Evolutionary conservation across 2,113 vertebrate genomes (phyloP), one percentile per base, ranked within the genome.

Genomic region (Nycticryphes semicollaris): DNA sequence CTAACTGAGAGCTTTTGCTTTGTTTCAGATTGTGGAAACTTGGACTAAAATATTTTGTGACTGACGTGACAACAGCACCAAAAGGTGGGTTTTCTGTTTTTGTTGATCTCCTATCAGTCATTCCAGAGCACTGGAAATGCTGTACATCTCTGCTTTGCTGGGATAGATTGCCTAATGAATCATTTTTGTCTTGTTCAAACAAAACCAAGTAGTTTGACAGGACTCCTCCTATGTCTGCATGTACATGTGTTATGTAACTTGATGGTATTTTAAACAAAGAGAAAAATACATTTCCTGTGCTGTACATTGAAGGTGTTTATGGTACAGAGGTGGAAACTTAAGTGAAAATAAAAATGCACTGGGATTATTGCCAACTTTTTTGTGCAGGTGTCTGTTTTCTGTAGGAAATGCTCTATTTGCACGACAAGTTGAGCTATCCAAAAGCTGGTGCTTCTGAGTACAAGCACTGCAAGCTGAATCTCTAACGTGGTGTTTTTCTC

Each of bases 1-100:
- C 75, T 97, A 82, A 97, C 57, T 12, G 35, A 64, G 28, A 54
- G 16, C 7, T 95, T 96, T 80, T 56, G 45, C 73, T 97, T 92
- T 94, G 48, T 98, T 98, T 96, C 88, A 98, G 98, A 69, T 83
- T 96, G 89, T 77, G 89, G 92, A 95, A 94, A 91, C 76, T 78
- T 85, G 84, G 97, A 76, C 50, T 94, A 75, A 89, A 63, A 14
- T 83, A 84, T 72, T 47, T 67, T 77, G 69, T 86, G 92, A 96
- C 86, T 92, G 73, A 88, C 86, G 91, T 83, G 59, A 90, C 50
- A 11, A 62, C 89, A 18, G 13, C 75, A 95, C 56, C 27, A 47
- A 50, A 85, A 97, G 98, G 98, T 98, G 73, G 19, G 97, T 94
- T 48, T 68, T 96, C 11, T 95, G 48, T 64, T 88, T 95, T 50